phyloP scores from a whole-genome alignment of 2,888 invertebrate species.

The Fissipunctia ypsillon region DNA sequence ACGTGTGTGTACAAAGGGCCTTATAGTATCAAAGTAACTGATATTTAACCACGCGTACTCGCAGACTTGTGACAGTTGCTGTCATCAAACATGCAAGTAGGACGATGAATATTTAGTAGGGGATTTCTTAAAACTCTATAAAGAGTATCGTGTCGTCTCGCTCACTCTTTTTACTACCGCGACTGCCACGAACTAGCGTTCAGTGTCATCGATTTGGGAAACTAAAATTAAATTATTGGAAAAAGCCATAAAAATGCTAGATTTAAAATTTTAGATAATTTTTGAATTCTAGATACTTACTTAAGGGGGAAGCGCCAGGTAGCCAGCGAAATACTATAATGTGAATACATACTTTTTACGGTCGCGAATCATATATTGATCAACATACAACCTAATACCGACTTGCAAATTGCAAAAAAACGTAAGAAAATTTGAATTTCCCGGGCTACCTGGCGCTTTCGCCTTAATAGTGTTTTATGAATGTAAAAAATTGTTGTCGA shows the following conservation, averaged over 20 bases:
- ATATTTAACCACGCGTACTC: background rate
- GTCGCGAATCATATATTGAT: no score
- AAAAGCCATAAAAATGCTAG: background rate
- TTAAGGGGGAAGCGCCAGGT: no score
- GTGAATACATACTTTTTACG: no score
- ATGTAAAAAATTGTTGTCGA: slow-evolving; percentile 19
- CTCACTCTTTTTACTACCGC: background rate
- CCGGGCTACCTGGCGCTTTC: no score
- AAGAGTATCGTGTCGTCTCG: background rate
- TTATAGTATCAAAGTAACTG: background rate
- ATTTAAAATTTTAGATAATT: background rate
- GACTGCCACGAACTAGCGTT: background rate
- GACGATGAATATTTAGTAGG: background rate
- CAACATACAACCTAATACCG: no score
- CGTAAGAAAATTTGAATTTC: no score
- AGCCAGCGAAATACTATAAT: no score
- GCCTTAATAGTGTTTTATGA: slow-evolving; percentile 11
- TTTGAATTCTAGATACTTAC: slow-evolving; percentile 13
- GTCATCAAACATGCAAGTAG: background rate
- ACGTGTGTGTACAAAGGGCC: no score
- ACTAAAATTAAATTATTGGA: slow-evolving; percentile 1
- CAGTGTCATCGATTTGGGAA: background rate
- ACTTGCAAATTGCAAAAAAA: no score
- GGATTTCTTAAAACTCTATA: background rate
- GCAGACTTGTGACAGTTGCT: background rate